phyloP scores from a whole-genome alignment of 2,113 vertebrate species.

The Macquaria australasica region DNA sequence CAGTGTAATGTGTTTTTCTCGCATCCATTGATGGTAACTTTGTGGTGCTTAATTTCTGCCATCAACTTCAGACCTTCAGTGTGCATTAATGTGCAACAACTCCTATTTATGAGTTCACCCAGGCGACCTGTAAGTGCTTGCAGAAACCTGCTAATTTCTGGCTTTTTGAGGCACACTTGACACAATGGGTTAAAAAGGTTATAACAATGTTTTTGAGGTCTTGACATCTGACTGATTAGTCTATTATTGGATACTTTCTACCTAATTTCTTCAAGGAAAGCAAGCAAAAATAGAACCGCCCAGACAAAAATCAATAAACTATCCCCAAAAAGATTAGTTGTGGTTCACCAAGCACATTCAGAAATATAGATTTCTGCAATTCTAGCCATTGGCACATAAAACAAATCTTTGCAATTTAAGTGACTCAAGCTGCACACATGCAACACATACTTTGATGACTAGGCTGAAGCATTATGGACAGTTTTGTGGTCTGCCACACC shows the following conservation, averaged over 20 bases:
- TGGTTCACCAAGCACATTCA: neutral
- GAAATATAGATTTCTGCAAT: neutral
- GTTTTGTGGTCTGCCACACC: neutral
- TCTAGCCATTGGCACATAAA: neutral
- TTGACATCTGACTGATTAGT: neutral
- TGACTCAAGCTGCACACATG: neutral
- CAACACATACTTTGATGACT: neutral
- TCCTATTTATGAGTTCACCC: neutral
- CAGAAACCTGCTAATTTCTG: neutral
- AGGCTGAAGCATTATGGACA: neutral
- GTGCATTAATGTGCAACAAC: neutral
- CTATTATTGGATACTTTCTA: neutral
- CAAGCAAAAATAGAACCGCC: neutral
- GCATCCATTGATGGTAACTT: neutral
- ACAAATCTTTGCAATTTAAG: neutral
- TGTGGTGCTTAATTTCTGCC: neutral
- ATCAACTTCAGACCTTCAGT: neutral
- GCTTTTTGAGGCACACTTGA: neutral
- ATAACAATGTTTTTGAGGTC: neutral
- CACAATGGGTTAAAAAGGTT: neutral
- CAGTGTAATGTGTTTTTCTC: neutral
- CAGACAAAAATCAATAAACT: neutral
- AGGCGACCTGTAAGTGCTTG: neutral
- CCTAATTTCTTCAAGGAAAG: neutral
- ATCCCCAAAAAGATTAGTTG: neutral